These are phyloP conservation scores for Marasmarcha lunaedactyla DNA, from an alignment of 2,888 invertebrate genomes.

Conservation along the genomic window DNA sequence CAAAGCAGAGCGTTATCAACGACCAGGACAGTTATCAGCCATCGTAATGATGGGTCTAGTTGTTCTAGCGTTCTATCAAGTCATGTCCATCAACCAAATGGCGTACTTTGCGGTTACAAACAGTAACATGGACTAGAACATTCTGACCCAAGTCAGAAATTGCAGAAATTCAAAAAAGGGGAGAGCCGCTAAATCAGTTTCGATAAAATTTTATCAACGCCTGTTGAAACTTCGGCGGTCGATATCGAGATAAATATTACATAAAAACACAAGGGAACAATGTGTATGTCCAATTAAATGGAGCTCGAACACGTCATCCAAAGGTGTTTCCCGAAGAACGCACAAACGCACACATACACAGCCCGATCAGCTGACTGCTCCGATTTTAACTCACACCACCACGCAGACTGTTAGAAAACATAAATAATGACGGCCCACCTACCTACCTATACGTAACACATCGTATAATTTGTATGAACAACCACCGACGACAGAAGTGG, in stretches of 20 bases:
- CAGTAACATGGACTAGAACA: too few relatives aligned
- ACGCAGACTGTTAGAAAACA: slow-evolving; percentile 65
- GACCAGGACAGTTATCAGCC: too few relatives aligned
- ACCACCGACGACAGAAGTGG: slow-evolving; percentile 45
- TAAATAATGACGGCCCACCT: slow-evolving; percentile 70
- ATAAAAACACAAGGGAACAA: slow-evolving; percentile 56
- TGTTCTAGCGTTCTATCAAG: too few relatives aligned
- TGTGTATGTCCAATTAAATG: slow-evolving; percentile 68
- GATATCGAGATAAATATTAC: slow-evolving; percentile 29
- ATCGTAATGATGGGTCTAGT: too few relatives aligned
- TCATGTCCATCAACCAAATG: too few relatives aligned
- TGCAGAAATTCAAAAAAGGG: too few relatives aligned
- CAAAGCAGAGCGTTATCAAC: too few relatives aligned
- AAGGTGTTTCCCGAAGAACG: slow-evolving; percentile 71
- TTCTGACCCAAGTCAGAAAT: too few relatives aligned
- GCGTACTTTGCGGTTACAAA: too few relatives aligned
- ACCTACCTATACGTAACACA: slow-evolving; percentile 64
- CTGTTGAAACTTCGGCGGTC: slow-evolving; percentile 1
- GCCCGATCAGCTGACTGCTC: slow-evolving; percentile 67
- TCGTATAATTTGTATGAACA: slow-evolving; percentile 66
- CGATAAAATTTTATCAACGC: too few relatives aligned
- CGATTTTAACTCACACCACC: slow-evolving; percentile 68
- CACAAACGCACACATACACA: slow-evolving; percentile 34
- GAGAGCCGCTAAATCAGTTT: too few relatives aligned
- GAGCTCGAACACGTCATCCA: slow-evolving; percentile 66